phyloP scores from a whole-genome alignment of 2,888 invertebrate genomes.

The Petrophora chlorosata region DNA sequence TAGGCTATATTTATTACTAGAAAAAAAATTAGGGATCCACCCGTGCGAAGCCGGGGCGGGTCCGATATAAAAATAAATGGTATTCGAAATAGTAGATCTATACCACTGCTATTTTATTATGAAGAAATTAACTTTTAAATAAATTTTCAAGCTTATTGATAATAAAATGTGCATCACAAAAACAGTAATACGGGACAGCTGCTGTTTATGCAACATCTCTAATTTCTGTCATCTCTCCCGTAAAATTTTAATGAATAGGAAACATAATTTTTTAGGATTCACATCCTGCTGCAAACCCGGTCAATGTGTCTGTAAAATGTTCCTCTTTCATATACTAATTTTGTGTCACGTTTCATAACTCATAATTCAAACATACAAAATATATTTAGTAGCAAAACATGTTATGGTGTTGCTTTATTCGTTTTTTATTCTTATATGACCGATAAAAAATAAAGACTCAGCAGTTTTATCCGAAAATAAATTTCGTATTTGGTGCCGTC shows the following conservation, averaged over 20 bases:
- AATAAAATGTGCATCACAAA: neutral
- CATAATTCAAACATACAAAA: constrained; percentile 11
- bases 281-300: constrained; percentile 29
- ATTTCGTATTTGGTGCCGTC: constrained; percentile 25
- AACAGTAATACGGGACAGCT: neutral
- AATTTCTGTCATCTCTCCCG: constrained; percentile 25
- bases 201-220: constrained; percentile 16
- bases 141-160: no score
- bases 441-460: constrained; percentile 33
- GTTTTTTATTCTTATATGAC: constrained; percentile 24
- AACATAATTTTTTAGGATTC: constrained; percentile 23
- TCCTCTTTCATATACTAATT: constrained; percentile 30
- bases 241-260: constrained; percentile 29
- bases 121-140: no score
- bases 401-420: constrained; percentile 17
- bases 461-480: constrained; percentile 30
- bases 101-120: no score
- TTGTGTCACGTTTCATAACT: constrained; percentile 17
- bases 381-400: constrained; percentile 17
- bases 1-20: no score
- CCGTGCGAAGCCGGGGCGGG: no score
- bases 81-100: no score
- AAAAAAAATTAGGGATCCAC: no score
- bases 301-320: constrained; percentile 27
- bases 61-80: no score